A percentile compares a stretch with the other conserved stretches of the same genome.
Evolutionary conservation across 1,140 invertebrate genomes (phyloP).

Genomic region (Cydia fagiglandana): DNA sequence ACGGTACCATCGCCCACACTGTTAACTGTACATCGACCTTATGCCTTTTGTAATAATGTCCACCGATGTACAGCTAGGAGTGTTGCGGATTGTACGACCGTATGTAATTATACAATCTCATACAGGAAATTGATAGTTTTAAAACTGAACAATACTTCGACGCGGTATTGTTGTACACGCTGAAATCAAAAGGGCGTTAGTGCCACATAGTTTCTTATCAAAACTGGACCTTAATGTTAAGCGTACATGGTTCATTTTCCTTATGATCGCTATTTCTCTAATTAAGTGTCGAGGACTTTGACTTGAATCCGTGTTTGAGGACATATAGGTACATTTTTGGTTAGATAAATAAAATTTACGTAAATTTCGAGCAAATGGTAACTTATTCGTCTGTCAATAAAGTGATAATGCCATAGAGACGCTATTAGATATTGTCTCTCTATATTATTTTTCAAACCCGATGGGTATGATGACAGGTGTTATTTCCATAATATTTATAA

Average conservation of each 20-base stretch:
- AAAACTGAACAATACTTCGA: background rate
- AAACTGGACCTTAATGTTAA: background rate
- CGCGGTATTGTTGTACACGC: background rate
- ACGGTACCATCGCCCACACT: too few relatives aligned
- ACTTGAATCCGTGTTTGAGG: background rate
- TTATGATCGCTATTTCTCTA: background rate
- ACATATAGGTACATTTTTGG: background rate
- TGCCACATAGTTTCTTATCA: background rate
- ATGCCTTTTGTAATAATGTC: too few relatives aligned
- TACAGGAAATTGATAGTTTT: background rate
- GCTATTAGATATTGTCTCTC: too few relatives aligned
- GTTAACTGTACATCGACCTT: too few relatives aligned
- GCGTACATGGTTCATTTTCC: background rate
- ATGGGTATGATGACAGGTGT: too few relatives aligned
- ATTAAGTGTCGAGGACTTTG: background rate
- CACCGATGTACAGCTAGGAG: too few relatives aligned
- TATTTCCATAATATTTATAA: too few relatives aligned
- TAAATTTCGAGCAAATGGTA: background rate
- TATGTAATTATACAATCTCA: background rate
- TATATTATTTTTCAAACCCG: too few relatives aligned
- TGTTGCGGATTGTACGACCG: too few relatives aligned
- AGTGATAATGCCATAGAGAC: too few relatives aligned
- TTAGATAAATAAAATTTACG: background rate
- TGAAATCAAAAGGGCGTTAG: background rate
- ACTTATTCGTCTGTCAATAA: background rate